A percentile compares a stretch with the other conserved stretches of the same genome.
Evolutionary conservation across 2,113 vertebrate species (phyloP).

Genomic region (Cynopterus brachyotis): DNA sequence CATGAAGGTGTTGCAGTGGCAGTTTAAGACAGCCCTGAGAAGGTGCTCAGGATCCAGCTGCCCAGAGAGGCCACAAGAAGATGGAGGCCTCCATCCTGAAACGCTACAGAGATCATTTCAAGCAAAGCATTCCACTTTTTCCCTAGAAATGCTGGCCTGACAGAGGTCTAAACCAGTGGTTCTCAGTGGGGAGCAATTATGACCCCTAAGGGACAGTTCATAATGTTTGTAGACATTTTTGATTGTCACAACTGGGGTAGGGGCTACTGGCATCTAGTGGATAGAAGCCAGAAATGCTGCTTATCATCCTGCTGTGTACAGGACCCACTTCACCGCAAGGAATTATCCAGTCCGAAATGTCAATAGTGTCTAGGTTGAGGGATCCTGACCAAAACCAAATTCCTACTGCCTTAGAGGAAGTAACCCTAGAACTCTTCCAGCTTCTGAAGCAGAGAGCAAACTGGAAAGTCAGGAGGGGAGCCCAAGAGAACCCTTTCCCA

Average conservation of each 20-base stretch:
- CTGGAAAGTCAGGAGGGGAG: neutral
- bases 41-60: slow-evolving; percentile 74
- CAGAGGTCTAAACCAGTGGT: neutral
- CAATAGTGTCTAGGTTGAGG: neutral
- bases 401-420: neutral
- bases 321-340: neutral
- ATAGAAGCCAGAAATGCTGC: neutral
- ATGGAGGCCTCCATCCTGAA: slow-evolving; percentile 59
- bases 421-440: neutral
- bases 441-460: neutral
- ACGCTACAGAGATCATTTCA: slow-evolving; percentile 39
- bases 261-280: neutral
- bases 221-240: neutral
- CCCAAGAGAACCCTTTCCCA: slow-evolving; percentile 16
- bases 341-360: neutral
- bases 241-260: neutral
- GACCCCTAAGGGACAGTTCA: neutral
- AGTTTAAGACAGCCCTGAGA: slow-evolving; percentile 64
- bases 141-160: neutral
- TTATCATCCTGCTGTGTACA: neutral
- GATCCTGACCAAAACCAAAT: neutral
- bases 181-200: neutral
- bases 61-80: slow-evolving; percentile 51
- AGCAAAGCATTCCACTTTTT: slow-evolving; percentile 17
- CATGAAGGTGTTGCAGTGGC: slow-evolving; percentile 68